Base-by-base conservation (phyloP, 2,797 vertebrate genomes). In the Heterohyrax brucei region DNA sequence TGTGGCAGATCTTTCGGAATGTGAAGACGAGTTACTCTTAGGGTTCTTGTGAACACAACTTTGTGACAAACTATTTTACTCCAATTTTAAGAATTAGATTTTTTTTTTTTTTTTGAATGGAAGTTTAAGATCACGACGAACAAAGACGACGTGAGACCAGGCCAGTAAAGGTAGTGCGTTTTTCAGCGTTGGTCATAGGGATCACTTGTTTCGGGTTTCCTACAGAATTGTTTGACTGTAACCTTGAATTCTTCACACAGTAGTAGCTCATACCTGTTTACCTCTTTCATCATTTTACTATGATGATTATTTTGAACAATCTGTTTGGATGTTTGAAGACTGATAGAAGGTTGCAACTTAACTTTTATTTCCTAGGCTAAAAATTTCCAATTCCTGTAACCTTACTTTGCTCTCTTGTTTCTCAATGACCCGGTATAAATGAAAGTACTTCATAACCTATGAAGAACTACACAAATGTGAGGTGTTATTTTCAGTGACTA, bases 81-180 rank as follows among this genome's bases (percentile, higher is more conserved):
- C 8, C 9, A 86, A 8, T 93, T 93, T 86, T 89, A 70, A 91
- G 39, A 90, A 91, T n/a, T 39, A 68, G 75, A 53, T 9, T n/a
- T 87, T 86, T n/a, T 79, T 91, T 79, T 91, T 96, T 77, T 26
- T 93, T 22, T 85, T 88, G 75, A 44, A 39, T 79, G 76, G 30
- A 79, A 53, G 82, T 46, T 80, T 28, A 89, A 72, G 33, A 33
- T 14, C 30, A 68, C 33, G 70, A 30, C 26, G 22, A 19, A 3
- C 10, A 16, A 56, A 88, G 39, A 94, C 62, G 53, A 30, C 2
- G 10, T 2, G 8, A 80, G 48, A 0, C 22, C 2, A 30, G 21
- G 4, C 26, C 28, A 26, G 46, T 53, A 48, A 66, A 70, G 39
- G 19, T 33, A 56, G 21, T 48, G 10, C 2, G 28, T 2, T 39